phyloP scores from a whole-genome alignment of 2,113 vertebrate genomes.

The Anser brachyrhynchus region DNA sequence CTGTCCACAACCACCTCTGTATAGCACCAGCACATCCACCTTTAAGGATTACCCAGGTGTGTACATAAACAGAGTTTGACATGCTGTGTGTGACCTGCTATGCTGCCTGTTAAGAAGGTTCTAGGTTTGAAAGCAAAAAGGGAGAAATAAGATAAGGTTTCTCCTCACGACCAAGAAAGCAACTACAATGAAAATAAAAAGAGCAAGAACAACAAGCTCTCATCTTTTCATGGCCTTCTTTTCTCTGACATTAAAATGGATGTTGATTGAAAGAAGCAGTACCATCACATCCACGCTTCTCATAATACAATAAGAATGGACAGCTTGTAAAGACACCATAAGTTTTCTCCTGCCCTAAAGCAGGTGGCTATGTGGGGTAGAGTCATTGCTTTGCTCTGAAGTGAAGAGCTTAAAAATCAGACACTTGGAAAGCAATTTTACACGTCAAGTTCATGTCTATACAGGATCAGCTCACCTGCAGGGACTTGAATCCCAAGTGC shows the following conservation, averaged over 20 bases:
- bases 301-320: background rate
- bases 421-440: background rate
- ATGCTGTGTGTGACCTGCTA: background rate
- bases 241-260: background rate
- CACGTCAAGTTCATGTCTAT: background rate
- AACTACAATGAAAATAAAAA: background rate
- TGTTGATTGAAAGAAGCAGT: background rate
- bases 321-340: background rate
- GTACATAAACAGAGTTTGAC: background rate
- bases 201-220: background rate
- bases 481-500: background rate
- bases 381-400: background rate
- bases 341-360: background rate
- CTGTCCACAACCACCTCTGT: background rate
- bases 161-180: background rate
- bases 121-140: background rate
- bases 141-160: background rate
- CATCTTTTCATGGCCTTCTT: background rate
- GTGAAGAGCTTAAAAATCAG: background rate
- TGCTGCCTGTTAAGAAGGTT: background rate
- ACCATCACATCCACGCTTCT: background rate
- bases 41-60: background rate
- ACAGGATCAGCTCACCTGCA: background rate
- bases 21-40: background rate
- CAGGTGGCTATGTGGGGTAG: background rate